These are phyloP conservation scores for Corbicula japonica DNA, from an alignment of 2,888 invertebrate genomes.

Conservation along the genomic window DNA sequence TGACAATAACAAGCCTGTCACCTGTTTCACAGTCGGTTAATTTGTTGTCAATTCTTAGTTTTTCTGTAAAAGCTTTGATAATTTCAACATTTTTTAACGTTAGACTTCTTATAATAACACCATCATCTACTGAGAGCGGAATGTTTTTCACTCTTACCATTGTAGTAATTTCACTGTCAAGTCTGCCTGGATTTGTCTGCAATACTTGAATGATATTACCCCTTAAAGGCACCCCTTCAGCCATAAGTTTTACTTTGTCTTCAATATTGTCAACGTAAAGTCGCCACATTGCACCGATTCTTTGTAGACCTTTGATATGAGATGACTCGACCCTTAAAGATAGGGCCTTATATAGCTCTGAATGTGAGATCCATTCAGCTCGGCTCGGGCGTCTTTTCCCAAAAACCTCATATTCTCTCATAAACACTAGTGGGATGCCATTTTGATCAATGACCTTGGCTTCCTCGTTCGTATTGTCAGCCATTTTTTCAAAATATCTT, in stretches of 20 bases:
- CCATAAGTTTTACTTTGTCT: neutral
- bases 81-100: slow-evolving; percentile 2
- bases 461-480: too few relatives aligned
- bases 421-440: slow-evolving; percentile 1
- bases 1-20: slow-evolving; percentile 8
- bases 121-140: slow-evolving; percentile 21
- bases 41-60: slow-evolving; percentile 5
- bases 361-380: slow-evolving; percentile 26
- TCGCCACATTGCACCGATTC: slow-evolving; percentile 26
- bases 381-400: neutral
- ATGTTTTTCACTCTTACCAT: slow-evolving; percentile 12
- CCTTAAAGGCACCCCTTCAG: neutral
- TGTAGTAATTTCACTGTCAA: neutral
- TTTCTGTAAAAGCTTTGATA: neutral
- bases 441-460: too few relatives aligned
- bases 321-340: neutral
- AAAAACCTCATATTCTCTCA: slow-evolving; percentile 13
- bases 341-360: slow-evolving; percentile 25
- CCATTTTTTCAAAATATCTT: too few relatives aligned
- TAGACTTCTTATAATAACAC: neutral
- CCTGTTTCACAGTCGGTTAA: slow-evolving; percentile 14
- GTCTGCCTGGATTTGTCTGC: slow-evolving; percentile 13
- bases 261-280: slow-evolving; percentile 17
- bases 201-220: neutral
- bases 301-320: slow-evolving; percentile 25